Conservation (phyloP, 2,797 vertebrate genomes). For the Mormyrops attenuatus region DNA sequence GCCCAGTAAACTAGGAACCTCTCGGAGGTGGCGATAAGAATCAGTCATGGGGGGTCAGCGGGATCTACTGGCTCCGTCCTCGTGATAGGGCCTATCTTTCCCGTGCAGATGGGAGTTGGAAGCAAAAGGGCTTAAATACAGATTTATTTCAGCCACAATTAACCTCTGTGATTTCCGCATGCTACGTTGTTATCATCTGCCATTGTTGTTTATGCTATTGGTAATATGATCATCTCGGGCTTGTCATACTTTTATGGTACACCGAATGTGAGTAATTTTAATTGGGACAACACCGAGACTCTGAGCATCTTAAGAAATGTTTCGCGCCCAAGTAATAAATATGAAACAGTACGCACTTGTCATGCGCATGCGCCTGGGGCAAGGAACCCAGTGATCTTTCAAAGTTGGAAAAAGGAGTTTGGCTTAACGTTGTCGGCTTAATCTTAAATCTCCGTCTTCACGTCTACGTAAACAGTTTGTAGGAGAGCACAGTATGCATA, state of each 20-base stretch:
- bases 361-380: background rate
- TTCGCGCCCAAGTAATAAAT: background rate
- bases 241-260: constrained; percentile 1
- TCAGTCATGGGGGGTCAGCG: constrained; percentile 40
- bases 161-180: constrained; percentile 52
- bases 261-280: background rate
- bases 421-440: background rate
- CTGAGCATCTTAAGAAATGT: background rate
- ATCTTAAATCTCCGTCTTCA: background rate
- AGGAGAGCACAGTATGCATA: background rate
- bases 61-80: constrained; percentile 44
- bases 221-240: background rate
- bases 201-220: background rate
- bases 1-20: constrained; percentile 68
- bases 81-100: constrained; percentile 70
- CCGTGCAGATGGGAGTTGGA: constrained; percentile 61
- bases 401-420: background rate
- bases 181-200: constrained; percentile 34
- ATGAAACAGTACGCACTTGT: background rate
- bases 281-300: background rate
- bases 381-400: background rate
- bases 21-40: constrained; percentile 54
- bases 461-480: constrained; percentile 1
- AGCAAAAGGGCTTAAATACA: constrained; percentile 60
- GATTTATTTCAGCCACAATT: constrained; percentile 70